phyloP scores from a whole-genome alignment of 1,140 invertebrate genomes.

The Heliothis virescens region DNA sequence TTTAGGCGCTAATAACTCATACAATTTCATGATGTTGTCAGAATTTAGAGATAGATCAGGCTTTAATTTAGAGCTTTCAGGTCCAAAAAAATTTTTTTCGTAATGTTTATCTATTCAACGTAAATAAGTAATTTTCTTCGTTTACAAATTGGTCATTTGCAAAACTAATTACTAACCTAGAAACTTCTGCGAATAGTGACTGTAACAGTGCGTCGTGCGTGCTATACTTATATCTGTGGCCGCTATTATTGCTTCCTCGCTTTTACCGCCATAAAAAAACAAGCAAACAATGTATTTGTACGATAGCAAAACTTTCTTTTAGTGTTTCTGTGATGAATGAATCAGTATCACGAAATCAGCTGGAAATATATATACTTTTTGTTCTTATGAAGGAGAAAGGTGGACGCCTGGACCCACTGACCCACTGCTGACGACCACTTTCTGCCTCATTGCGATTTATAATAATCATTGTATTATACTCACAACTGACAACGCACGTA shows the following conservation, averaged over 20 bases:
- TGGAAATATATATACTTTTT: conserved; percentile 66
- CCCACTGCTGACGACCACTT: conserved; percentile 71
- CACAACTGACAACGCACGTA: conserved; percentile 38
- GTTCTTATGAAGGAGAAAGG: conserved; percentile 75
- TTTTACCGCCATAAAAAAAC: conserved; percentile 29
- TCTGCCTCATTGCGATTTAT: conserved; percentile 67
- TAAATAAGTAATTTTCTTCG: too few relatives aligned
- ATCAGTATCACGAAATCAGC: conserved; percentile 66
- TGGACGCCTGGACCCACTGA: conserved; percentile 70
- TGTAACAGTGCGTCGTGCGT: not conserved
- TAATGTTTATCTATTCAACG: too few relatives aligned
- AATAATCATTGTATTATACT: conserved; percentile 46
- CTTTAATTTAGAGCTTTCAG: too few relatives aligned
- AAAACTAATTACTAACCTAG: conserved; percentile 10
- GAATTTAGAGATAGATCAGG: not conserved
- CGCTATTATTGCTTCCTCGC: conserved; percentile 28
- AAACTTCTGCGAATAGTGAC: not conserved
- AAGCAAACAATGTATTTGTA: conserved; percentile 37
- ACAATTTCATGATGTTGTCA: not conserved
- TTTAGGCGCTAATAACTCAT: not conserved
- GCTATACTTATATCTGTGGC: not conserved
- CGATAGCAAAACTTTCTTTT: conserved; percentile 57
- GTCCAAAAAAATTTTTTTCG: too few relatives aligned
- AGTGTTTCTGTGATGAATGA: conserved; percentile 57
- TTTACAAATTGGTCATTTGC: not conserved